Evolutionary conservation across 2,797 vertebrate genomes (phyloP), one percentile per base, ranked within the genome.

Genomic region (Gobio occitaniae): DNA sequence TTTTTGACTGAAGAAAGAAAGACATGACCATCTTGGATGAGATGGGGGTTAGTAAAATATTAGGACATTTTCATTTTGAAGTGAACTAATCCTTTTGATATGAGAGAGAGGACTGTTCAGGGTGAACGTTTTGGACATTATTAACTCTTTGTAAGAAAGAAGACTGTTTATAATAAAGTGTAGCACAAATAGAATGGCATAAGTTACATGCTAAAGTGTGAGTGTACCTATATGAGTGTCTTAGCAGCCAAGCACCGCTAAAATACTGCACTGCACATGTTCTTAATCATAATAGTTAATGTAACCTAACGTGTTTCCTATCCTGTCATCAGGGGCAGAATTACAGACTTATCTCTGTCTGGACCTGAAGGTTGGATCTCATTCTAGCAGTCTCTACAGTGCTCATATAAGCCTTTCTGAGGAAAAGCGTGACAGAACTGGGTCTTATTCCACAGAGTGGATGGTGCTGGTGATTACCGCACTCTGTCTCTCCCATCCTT

Each of bases 351-450:
- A 17, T 44, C 70, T 87, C 54, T 84, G 68, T 85, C 79, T 82
- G 87, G 86, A 82, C 87, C 72, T 81, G 38, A 71, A 80, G 47
- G 84, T 86, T 83, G 83, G 76, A 82, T 87, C 70, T 87, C 83
- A 90, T 80, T 47, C 83, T 86, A 91, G 84, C 84, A 89, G 90
- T 83, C 74, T 66, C 63, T 80, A 87, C 87, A 86, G 85, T 87
- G 88, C 44, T 86, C 81, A 61, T 84, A 86, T 87, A 90, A 88
- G 87, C 80, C 69, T 78, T 84, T 88, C 44, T 86, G 66, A 75
- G 79, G 86, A 50, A 69, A 59, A 83, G 66, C 72, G 80, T 93
- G 94, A 94, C 94, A 95, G 93, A 95, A 92, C 90, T 91, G 87
- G 94, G 93, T 93, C 91, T 93, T 85, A 90, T 78, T 87, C 87